Evolutionary conservation across 1,140 invertebrate species (phyloP).

Genomic region (Heliothis virescens): DNA sequence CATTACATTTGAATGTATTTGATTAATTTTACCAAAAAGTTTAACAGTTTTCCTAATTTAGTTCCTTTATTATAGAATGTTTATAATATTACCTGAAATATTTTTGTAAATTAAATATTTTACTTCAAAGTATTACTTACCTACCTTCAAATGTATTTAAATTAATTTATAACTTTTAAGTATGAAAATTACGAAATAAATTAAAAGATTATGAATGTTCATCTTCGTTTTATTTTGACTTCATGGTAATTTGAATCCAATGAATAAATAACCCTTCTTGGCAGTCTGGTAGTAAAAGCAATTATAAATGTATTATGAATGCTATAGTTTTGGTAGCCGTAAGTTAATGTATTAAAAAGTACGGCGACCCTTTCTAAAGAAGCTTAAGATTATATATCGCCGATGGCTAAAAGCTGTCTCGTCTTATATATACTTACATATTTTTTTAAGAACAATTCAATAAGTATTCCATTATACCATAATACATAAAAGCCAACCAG

Average conservation of each 20-base stretch:
- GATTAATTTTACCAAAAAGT: no score
- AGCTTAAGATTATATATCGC: conserved; percentile 7
- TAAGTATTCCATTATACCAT: not conserved
- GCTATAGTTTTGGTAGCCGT: no score
- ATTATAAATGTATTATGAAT: conserved; percentile 2
- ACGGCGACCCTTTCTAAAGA: conserved; percentile 1
- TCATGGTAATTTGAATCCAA: not conserved
- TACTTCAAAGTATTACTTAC: conserved; percentile 22
- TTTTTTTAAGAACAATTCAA: conserved; percentile 13
- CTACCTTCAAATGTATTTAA: conserved; percentile 31
- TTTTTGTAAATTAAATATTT: conserved; percentile 42
- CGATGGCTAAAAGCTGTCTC: conserved; percentile 6
- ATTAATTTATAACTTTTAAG: conserved; percentile 44
- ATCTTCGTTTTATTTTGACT: not conserved
- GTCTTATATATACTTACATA: not conserved
- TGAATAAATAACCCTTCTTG: no score
- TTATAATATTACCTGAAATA: conserved; percentile 25
- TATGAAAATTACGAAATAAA: conserved; percentile 44
- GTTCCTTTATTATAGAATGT: conserved; percentile 1
- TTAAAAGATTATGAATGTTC: conserved; percentile 45
- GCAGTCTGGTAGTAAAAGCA: no score
- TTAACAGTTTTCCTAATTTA: no score
- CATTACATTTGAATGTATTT: no score
- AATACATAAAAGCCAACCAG: not conserved
- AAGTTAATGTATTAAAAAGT: not conserved